phyloP scores from a whole-genome alignment of 2,888 invertebrate species.

The Drosophila mayaguana region DNA sequence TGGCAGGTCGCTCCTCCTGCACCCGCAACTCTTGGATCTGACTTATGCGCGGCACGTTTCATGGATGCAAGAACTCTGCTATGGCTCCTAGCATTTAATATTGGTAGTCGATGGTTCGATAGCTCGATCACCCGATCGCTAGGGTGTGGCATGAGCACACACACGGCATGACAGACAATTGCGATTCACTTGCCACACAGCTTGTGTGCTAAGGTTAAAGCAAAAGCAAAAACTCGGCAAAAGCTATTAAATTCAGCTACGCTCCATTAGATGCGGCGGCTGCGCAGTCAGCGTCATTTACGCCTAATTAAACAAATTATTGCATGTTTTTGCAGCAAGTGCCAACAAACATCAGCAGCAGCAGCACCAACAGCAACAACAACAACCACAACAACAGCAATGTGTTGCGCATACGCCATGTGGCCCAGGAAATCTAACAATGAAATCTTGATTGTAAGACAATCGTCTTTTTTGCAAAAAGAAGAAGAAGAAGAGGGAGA shows the following conservation, averaged over 20 bases:
- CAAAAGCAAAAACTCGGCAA: conserved; percentile 63
- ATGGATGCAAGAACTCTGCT: conserved; percentile 59
- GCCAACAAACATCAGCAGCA: conserved; percentile 35
- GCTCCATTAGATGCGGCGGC: conserved; percentile 71
- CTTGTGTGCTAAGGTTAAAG: conserved; percentile 61
- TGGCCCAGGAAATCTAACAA: conserved; percentile 72
- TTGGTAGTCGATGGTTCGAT: conserved; percentile 15
- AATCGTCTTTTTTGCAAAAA: conserved; percentile 49
- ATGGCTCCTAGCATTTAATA: conserved; percentile 34
- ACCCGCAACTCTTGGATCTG: conserved; percentile 24
- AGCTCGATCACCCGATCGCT: conserved; percentile 9
- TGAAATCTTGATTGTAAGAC: conserved; percentile 76
- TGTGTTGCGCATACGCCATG: conserved; percentile 65
- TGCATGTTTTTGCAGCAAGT: conserved; percentile 68
- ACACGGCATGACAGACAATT: conserved; percentile 5
- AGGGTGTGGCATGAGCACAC: conserved; percentile 58
- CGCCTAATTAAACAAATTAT: conserved; percentile 82
- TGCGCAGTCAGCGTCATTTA: conserved; percentile 66
- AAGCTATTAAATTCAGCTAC: conserved; percentile 72
- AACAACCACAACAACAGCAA: conserved; percentile 11
- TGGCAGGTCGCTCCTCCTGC: conserved; percentile 52
- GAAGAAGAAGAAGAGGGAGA: not conserved
- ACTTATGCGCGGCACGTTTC: conserved; percentile 62
- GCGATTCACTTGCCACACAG: conserved; percentile 68
- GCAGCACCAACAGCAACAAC: conserved; percentile 28